Percentiles rank a stretch among this genome's conserved stretches.
Conservation (phyloP, 2,113 vertebrate species). For the Sula dactylatra region DNA sequence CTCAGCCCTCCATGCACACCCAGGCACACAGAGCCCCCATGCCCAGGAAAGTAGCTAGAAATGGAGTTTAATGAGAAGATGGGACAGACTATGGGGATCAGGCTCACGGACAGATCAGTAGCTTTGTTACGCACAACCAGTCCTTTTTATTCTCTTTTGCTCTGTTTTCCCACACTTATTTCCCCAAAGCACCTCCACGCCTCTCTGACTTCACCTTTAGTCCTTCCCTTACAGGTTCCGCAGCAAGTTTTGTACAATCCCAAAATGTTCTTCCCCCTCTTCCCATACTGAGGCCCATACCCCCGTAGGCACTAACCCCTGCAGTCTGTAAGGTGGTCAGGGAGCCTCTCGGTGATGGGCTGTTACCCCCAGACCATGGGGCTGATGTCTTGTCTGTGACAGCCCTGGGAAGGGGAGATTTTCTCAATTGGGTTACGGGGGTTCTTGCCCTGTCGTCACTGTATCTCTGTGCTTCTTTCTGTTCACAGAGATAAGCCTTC, state of each 20-base stretch:
- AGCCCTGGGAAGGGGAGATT: background rate
- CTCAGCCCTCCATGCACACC: background rate
- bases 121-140: background rate
- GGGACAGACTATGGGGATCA: background rate
- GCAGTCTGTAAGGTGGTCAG: background rate
- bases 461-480: background rate
- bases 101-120: background rate
- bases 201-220: background rate
- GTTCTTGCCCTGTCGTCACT: background rate
- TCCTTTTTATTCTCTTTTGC: background rate
- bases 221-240: background rate
- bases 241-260: background rate
- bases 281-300: background rate
- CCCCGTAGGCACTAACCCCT: fast-evolving
- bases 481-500: background rate
- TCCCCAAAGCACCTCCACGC: background rate
- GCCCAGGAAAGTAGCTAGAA: background rate
- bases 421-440: background rate
- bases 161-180: background rate
- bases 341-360: fast-evolving
- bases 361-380: background rate
- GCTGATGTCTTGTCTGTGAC: background rate
- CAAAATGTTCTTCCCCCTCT: background rate
- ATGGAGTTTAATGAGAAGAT: background rate
- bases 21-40: background rate